Evolutionary conservation across 2,888 invertebrate species (phyloP), one percentile per base, ranked within the genome.

Genomic region (Sphecodes monilicornis): DNA sequence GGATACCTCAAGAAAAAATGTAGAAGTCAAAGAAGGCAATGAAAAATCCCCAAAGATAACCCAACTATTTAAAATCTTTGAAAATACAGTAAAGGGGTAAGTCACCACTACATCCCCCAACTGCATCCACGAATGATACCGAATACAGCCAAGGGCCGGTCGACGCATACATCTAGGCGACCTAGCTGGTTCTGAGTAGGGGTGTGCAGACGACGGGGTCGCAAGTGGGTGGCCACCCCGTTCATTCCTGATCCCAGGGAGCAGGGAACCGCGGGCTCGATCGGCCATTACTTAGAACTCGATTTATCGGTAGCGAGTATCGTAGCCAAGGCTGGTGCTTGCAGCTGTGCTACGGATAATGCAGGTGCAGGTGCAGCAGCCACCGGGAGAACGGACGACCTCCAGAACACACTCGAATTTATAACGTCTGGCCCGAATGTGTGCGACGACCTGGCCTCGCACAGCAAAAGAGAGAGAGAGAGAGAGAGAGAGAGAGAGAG

Each of bases 241-340:
- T 86, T 89, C 73, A 87, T 83, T 83, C 80, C 76, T 80, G 88
- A 88, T 79, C 71, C 74, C 72, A 36, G 46, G 50, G 74, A 81
- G 78, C 77, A 76, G 68, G 75, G 72, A 86, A 78, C 64, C 82
- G 76, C 84, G 75, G 80, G 69, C 78, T 83, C 86, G 86, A 80
- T 80, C 88, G 86, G 85, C 86, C 89, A 86, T 91, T 89, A 89
- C 91, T 91, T 90, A 84, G 84, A 84, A 78, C 78, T 84, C 87
- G 89, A 91, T 91, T 91, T 91, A 89, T 91, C 86, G 89, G 54
- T 80, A n/a, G 26, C 78, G 41, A 70, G 79, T 71, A 68, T 39
- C 77, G 76, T 79, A 18, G 54, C 70, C n/a, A 69, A 32, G 68
- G 77, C 79, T 26, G 32, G 26, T 78, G 80, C 71, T 76, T 86